Conservation (phyloP, 2,113 vertebrate species). For the Sialia sialis region DNA sequence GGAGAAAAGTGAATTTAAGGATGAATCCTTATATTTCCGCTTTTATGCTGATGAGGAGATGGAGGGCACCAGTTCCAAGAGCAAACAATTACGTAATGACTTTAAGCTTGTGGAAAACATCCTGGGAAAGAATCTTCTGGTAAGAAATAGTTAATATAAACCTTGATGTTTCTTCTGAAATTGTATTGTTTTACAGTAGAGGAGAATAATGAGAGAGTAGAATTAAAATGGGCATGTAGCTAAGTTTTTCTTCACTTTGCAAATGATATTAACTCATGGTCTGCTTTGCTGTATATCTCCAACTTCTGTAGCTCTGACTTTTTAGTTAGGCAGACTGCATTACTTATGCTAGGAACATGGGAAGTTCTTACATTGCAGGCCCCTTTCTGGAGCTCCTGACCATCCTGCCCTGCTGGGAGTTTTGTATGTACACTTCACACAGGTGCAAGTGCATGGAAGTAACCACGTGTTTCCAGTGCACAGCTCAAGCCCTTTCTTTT, state of each 20-base stretch:
- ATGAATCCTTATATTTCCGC: conserved; percentile 96
- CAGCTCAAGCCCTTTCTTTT: neutral
- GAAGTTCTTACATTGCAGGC: neutral
- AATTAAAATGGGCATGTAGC: neutral
- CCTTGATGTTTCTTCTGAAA: neutral
- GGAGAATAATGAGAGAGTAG: neutral
- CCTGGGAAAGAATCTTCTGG: conserved; percentile 90
- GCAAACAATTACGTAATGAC: conserved; percentile 90
- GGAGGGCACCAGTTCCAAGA: conserved; percentile 90
- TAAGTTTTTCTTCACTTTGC: neutral
- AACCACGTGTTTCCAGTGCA: neutral
- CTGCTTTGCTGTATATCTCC: neutral
- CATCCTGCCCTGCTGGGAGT: neutral
- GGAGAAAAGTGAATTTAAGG: conserved; percentile 98
- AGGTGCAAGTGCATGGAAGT: too few species aligned
- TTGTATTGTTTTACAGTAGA: neutral
- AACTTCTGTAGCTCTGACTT: neutral
- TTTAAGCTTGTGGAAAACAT: conserved; percentile 97
- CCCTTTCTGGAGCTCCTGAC: neutral
- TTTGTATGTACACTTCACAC: neutral
- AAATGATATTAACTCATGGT: neutral
- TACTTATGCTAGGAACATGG: neutral
- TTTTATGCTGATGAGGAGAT: conserved; percentile 97
- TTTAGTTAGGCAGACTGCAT: neutral
- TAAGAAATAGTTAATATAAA: conserved; percentile 65